A percentile compares a stretch with the other conserved stretches of the same genome.
These are phyloP conservation scores for Lasioglossum figueresi DNA, from an alignment of 2,888 invertebrate genomes.

Conservation along the genomic window DNA sequence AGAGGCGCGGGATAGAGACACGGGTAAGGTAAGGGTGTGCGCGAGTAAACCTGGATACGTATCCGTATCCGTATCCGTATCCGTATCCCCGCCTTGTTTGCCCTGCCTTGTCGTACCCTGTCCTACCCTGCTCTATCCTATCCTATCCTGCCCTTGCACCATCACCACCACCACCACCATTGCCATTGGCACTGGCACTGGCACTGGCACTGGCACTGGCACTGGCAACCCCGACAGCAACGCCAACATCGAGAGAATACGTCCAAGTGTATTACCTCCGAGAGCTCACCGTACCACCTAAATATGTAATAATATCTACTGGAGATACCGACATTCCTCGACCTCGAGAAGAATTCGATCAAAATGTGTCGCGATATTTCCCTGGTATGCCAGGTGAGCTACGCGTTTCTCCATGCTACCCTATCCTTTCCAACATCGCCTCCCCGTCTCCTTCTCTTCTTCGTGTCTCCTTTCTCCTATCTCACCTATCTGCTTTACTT, in stretches of 20 bases:
- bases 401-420: slow-evolving; percentile 61
- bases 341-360: slow-evolving; percentile 74
- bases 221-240: slow-evolving; percentile 1
- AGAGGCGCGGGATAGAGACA: slow-evolving; percentile 54
- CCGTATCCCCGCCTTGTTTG: slow-evolving; percentile 47
- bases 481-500: not conserved
- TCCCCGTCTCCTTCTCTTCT: slow-evolving; percentile 25
- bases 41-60: slow-evolving; percentile 55
- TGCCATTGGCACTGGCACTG: not conserved
- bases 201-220: not conserved
- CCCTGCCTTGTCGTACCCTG: not conserved
- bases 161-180: not conserved
- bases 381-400: slow-evolving; percentile 72
- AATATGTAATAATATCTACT: slow-evolving; percentile 78
- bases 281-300: slow-evolving; percentile 70
- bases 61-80: slow-evolving; percentile 47
- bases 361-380: slow-evolving; percentile 74
- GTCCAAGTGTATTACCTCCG: slow-evolving; percentile 69
- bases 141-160: slow-evolving; percentile 32
- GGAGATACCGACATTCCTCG: slow-evolving; percentile 69
- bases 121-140: not conserved
- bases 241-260: slow-evolving; percentile 52
- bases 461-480: slow-evolving; percentile 37
- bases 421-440: slow-evolving; percentile 21
- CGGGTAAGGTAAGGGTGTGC: slow-evolving; percentile 20